These are phyloP conservation scores for Poliocrania exsul DNA, from an alignment of 2,797 vertebrate species.

Conservation along the genomic window DNA sequence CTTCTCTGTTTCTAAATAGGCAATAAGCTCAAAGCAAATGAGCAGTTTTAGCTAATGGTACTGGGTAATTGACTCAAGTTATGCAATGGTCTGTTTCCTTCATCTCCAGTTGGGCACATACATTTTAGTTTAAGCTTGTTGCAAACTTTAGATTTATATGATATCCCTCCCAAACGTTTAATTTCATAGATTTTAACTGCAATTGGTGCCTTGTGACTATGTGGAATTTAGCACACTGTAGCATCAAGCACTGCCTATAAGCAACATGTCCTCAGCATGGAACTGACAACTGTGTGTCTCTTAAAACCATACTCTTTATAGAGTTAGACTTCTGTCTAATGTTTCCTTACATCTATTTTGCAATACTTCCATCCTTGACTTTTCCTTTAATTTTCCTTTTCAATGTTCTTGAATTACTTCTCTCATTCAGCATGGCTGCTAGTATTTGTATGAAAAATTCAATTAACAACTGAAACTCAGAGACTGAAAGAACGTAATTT, in stretches of 20 bases:
- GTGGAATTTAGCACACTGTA: neutral
- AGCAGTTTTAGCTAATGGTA: neutral
- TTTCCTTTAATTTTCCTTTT: neutral
- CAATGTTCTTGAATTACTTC: neutral
- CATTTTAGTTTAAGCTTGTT: neutral
- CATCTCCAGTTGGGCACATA: neutral
- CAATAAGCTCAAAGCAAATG: neutral
- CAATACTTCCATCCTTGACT: neutral
- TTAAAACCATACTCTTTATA: neutral
- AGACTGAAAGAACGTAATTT: neutral
- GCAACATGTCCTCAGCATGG: neutral
- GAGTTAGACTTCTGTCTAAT: neutral
- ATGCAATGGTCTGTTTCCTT: neutral
- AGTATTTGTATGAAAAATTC: neutral
- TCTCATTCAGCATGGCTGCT: neutral
- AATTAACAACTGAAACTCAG: neutral
- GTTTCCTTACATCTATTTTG: neutral
- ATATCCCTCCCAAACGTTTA: neutral
- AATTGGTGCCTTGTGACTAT: neutral
- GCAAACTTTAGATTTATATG: neutral
- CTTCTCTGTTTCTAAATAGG: neutral
- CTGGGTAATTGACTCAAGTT: neutral
- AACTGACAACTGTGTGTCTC: neutral
- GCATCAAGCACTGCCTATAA: neutral
- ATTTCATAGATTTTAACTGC: neutral